Evolutionary conservation across 2,888 invertebrate genomes (phyloP), one percentile per base, ranked within the genome.

Genomic region (Bellardia bayeri): DNA sequence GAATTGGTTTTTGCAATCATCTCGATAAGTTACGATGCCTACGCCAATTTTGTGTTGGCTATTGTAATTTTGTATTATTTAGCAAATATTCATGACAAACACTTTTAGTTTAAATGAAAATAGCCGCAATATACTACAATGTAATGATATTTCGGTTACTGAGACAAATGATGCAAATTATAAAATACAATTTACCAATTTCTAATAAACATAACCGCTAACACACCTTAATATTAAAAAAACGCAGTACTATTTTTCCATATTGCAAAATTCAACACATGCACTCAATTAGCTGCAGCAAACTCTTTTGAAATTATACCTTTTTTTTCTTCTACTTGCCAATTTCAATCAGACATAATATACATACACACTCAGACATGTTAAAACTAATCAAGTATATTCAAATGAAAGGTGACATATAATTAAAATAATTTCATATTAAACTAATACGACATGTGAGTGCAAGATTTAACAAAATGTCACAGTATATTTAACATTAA

Each of bases 391-490:
- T 86, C 87, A 80, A 82, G 42, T 87, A 49, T 86, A 78, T 61
- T 69, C 13, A 56, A 78, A 87, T 83, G 23, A 49, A 82, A 86
- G 63, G 71, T 88, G 86, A 84, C 86, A 74, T 76, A 54, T 76
- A 88, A 82, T 86, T 85, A 88, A 88, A 88, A 88, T 82, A 63
- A 88, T 85, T 87, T 89, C 40, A 75, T 79, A 75, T 54, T 56
- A 81, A 85, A 69, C 74, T 23, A 86, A 80, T 68, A 71, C 49
- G 88, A 87, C 88, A 88, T 72, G 64, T 82, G 85, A 87, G 82
- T 81, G 85, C 68, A 81, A 88, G 68, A 82, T 87, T 88, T 83
- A 88, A 85, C 85, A 66, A 87, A 85, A 71, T 71, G 75, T 85
- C 85, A 81, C 54, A 71, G 37, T 49, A 30, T 76, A 76, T 81